A percentile compares a stretch with the other conserved stretches of the same genome.
Evolutionary conservation across 1,140 invertebrate species (phyloP).

Genomic region (Heliconius melpomene): DNA sequence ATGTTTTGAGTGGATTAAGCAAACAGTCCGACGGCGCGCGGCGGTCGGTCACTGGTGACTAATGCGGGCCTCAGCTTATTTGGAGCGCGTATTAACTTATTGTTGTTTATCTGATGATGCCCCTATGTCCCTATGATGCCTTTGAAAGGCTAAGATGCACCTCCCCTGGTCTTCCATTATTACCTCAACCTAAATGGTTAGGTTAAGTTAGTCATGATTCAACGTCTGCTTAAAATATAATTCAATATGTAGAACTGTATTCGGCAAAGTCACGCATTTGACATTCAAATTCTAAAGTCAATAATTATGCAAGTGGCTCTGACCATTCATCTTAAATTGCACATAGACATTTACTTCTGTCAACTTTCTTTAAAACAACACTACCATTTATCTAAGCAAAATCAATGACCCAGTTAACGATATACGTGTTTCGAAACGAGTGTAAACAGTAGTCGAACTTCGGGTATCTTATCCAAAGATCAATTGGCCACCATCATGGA

Average conservation of each 20-base stretch:
- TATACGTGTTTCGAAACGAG: neutral
- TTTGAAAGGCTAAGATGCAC: constrained; percentile 36
- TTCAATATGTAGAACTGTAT: neutral
- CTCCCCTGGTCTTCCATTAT: constrained; percentile 46
- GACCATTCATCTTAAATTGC: constrained; percentile 27
- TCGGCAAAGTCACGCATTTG: constrained; percentile 53
- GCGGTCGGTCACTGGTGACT: constrained; percentile 63
- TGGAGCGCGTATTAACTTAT: constrained; percentile 74
- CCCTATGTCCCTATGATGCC: constrained; percentile 49
- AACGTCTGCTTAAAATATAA: constrained; percentile 46
- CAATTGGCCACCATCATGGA: constrained; percentile 35
- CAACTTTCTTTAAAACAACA: neutral
- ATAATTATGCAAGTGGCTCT: constrained; percentile 52
- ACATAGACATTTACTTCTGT: neutral
- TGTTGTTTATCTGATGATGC: constrained; percentile 76
- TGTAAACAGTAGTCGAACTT: constrained; percentile 58
- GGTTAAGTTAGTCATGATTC: constrained; percentile 43
- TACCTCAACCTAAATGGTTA: too few relatives aligned
- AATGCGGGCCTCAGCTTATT: constrained; percentile 69
- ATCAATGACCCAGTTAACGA: neutral
- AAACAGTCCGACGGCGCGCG: constrained; percentile 53
- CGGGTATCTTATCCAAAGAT: constrained; percentile 31
- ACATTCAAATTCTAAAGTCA: constrained; percentile 62
- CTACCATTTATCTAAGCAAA: neutral
- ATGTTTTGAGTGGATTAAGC: constrained; percentile 79